These are phyloP conservation scores for Platynereis dumerilii DNA, from an alignment of 2,888 invertebrate genomes.

Conservation along the genomic window DNA sequence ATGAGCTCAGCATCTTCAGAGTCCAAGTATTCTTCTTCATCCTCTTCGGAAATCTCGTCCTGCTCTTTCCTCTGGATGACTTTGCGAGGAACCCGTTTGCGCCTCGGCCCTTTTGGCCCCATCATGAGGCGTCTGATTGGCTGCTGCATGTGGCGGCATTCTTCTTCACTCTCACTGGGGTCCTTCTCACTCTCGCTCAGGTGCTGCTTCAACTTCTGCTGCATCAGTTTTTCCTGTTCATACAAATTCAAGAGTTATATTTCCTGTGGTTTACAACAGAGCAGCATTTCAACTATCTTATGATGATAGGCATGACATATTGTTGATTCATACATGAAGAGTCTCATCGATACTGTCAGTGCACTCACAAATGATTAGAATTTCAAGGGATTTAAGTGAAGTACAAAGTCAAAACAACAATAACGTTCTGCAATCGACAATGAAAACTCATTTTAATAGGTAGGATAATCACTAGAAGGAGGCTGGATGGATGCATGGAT, in stretches of 20 bases:
- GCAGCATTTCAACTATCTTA: no score
- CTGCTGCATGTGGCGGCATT: constrained; percentile 29
- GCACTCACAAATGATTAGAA: no score
- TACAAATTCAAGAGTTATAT: neutral
- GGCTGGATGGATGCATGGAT: no score
- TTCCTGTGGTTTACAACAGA: neutral
- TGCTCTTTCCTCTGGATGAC: constrained; percentile 15
- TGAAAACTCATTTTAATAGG: no score
- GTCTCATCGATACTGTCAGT: no score
- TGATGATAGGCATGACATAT: no score
- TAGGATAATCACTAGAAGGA: no score
- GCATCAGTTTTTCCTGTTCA: neutral
- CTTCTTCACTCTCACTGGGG: constrained; percentile 30
- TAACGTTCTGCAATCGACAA: no score
- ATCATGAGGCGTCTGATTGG: neutral
- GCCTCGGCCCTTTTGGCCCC: constrained; percentile 6
- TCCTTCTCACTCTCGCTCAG: constrained; percentile 25
- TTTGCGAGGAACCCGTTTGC: constrained; percentile 7
- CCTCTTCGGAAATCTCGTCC: constrained; percentile 69
- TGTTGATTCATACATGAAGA: no score
- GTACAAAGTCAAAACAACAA: no score
- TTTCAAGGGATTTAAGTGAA: no score
- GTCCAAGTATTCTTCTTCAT: constrained; percentile 66
- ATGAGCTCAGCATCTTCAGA: constrained; percentile 50
- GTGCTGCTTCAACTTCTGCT: constrained; percentile 18